phyloP scores from a whole-genome alignment of 2,797 vertebrate genomes.

The Micrastur ruficollis region DNA sequence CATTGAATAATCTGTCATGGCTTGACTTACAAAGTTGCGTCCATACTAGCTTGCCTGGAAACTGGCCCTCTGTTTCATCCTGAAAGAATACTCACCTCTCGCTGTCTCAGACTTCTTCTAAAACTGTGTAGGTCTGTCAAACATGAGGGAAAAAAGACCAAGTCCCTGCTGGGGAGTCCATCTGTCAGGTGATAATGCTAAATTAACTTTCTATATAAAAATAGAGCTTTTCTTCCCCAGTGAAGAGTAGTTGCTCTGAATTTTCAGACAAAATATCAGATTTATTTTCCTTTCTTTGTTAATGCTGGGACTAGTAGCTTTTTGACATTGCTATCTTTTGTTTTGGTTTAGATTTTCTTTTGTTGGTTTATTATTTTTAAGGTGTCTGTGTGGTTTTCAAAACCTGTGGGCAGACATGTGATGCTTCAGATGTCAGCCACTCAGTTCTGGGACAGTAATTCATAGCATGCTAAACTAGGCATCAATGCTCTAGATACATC shows the following conservation, averaged over 20 bases:
- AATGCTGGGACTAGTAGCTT: background rate
- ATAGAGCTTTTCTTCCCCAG: background rate
- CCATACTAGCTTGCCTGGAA: background rate
- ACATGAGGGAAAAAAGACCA: background rate
- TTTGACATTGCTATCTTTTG: background rate
- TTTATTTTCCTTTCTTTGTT: background rate
- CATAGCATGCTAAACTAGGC: background rate
- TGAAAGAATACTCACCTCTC: background rate
- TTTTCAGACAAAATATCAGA: background rate
- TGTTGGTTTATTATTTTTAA: background rate
- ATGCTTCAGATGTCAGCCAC: background rate
- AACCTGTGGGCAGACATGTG: background rate
- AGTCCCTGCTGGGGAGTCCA: slow-evolving; percentile 25
- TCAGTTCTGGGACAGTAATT: background rate
- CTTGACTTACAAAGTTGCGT: background rate
- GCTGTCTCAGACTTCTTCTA: background rate
- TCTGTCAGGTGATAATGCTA: slow-evolving; percentile 47
- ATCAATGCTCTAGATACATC: background rate
- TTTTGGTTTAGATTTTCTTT: background rate
- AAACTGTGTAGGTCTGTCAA: slow-evolving; percentile 41
- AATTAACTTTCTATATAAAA: slow-evolving; percentile 32
- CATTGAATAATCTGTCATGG: background rate
- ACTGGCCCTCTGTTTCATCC: background rate
- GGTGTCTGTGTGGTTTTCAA: background rate
- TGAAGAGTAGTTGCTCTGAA: background rate